These are phyloP conservation scores for Myripristis jacobus DNA, from an alignment of 2,797 vertebrate species.

Conservation along the genomic window DNA sequence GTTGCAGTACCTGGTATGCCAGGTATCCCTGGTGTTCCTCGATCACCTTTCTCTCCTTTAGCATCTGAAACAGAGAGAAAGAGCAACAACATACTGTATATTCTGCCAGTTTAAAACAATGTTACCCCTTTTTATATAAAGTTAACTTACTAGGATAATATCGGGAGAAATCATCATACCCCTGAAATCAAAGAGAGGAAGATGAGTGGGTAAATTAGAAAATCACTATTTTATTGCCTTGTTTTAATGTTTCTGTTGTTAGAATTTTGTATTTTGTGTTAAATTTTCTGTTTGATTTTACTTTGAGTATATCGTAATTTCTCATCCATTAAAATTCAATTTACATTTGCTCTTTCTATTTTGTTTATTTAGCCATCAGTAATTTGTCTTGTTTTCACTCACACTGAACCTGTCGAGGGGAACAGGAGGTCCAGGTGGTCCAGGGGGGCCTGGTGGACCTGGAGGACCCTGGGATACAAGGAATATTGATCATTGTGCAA, in stretches of 20 bases:
- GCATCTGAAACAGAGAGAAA: slow-evolving; percentile 39
- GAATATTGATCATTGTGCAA: neutral
- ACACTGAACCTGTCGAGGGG: slow-evolving; percentile 52
- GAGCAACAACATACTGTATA: neutral
- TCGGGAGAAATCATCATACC: slow-evolving; percentile 55
- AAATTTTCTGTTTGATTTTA: too few species aligned
- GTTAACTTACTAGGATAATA: slow-evolving; percentile 62
- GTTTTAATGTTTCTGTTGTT: too few species aligned
- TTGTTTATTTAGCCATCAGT: too few species aligned
- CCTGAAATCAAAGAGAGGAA: slow-evolving; percentile 57
- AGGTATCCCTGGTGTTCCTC: slow-evolving; percentile 77
- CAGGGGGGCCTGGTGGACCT: slow-evolving; percentile 86
- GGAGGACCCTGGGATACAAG: slow-evolving; percentile 77
- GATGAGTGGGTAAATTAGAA: too few species aligned
- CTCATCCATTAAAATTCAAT: too few species aligned
- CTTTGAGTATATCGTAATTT: too few species aligned
- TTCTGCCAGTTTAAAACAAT: too few species aligned
- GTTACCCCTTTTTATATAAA: too few species aligned
- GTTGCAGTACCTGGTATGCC: slow-evolving; percentile 85
- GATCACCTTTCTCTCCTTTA: slow-evolving; percentile 93
- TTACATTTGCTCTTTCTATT: neutral
- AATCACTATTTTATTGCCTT: too few species aligned
- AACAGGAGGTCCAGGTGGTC: slow-evolving; percentile 75
- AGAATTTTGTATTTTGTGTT: too few species aligned
- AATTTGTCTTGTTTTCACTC: slow-evolving; percentile 42